Percentiles rank a stretch among this genome's conserved stretches.
Conservation (phyloP, 2,113 vertebrate genomes). For the Dicerorhinus sumatrensis region DNA sequence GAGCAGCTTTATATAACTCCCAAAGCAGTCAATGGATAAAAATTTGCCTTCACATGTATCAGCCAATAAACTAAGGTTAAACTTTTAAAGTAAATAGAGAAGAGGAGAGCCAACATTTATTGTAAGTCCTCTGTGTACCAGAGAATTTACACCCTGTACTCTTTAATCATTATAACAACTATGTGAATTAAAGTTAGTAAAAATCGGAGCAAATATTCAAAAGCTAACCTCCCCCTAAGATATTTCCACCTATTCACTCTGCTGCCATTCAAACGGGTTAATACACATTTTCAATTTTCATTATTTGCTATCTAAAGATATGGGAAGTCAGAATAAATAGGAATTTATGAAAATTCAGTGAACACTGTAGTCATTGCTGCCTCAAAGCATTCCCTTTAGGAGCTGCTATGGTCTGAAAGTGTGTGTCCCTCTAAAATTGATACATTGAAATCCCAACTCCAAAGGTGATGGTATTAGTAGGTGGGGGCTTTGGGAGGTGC, state of each 20-base stretch:
- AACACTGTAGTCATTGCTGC: background rate
- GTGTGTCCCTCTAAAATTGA: background rate
- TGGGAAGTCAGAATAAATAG: background rate
- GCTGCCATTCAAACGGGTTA: background rate
- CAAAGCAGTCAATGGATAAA: background rate
- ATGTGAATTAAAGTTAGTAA: background rate
- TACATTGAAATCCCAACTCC: background rate
- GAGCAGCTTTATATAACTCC: background rate
- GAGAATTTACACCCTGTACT: background rate
- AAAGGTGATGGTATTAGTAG: background rate
- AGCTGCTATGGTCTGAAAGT: background rate
- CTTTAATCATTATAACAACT: constrained; percentile 37
- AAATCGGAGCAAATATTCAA: constrained; percentile 35
- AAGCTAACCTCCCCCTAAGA: background rate
- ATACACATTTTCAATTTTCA: background rate
- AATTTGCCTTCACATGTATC: background rate
- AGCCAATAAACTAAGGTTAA: constrained; percentile 26
- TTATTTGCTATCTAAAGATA: background rate
- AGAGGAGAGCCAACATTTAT: constrained; percentile 32
- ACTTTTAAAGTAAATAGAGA: background rate
- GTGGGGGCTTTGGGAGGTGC: background rate
- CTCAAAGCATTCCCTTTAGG: background rate
- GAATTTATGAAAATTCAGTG: background rate
- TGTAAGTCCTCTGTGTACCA: background rate
- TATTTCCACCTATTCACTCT: background rate